These are phyloP conservation scores for Drosophila sulfurigaster DNA, from an alignment of 1,140 invertebrate genomes.

Conservation along the genomic window DNA sequence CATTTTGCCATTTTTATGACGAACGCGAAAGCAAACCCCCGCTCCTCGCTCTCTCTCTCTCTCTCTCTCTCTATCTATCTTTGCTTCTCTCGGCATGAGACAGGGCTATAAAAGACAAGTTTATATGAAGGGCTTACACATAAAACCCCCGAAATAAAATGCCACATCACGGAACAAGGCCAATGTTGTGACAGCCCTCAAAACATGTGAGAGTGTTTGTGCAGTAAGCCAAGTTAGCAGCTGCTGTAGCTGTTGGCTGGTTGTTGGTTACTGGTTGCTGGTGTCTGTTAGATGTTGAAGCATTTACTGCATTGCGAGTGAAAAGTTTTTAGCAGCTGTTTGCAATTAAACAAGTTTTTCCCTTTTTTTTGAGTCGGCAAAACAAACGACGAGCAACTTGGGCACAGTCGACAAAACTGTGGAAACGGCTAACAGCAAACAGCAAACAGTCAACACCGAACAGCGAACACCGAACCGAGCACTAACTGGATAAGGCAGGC, in stretches of 20 bases:
- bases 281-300: conserved; percentile 27
- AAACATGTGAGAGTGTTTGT: conserved; percentile 14
- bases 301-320: conserved; percentile 40
- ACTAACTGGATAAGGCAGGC: conserved; percentile 22
- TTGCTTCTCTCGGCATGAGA: conserved; percentile 1
- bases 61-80: background rate
- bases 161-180: conserved; percentile 66
- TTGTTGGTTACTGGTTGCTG: conserved; percentile 30
- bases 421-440: conserved; percentile 22
- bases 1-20: conserved; percentile 44
- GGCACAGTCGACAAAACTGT: background rate
- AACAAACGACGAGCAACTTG: conserved; percentile 17
- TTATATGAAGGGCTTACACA: conserved; percentile 68
- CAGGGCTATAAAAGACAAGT: conserved; percentile 65
- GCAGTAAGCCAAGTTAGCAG: conserved; percentile 38
- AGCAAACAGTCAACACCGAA: conserved; percentile 26
- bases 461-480: conserved; percentile 20
- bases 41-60: background rate
- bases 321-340: conserved; percentile 67
- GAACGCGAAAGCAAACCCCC: conserved; percentile 7
- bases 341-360: conserved; percentile 78
- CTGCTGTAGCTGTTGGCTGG: conserved; percentile 2
- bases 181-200: conserved; percentile 45
- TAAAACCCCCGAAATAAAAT: conserved; percentile 69
- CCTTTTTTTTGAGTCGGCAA: conserved; percentile 38